phyloP scores from a whole-genome alignment of 1,140 invertebrate species.

The Bombus confusus region DNA sequence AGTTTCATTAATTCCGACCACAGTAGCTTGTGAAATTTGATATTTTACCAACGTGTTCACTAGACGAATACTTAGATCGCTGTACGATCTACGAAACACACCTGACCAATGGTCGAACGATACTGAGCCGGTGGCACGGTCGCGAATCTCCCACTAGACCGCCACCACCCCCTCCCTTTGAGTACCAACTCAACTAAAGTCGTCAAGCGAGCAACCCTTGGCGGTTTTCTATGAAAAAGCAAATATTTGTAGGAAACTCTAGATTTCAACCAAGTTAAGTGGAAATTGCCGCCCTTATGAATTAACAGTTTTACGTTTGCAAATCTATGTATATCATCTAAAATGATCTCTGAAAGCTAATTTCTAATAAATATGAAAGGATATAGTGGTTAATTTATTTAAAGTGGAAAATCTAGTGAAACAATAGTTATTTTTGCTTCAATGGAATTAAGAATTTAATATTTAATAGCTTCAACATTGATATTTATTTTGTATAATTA shows the following conservation, averaged over 20 bases:
- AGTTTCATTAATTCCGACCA: not conserved
- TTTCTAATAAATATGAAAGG: too few relatives aligned
- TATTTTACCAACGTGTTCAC: not conserved
- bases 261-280: too few relatives aligned
- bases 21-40: not conserved
- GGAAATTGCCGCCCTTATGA: too few relatives aligned
- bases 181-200: not conserved
- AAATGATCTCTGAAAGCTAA: too few relatives aligned
- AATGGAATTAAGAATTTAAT: too few relatives aligned
- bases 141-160: slow-evolving; percentile 44
- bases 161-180: slow-evolving; percentile 14
- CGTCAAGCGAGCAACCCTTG: slow-evolving; percentile 33
- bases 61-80: not conserved
- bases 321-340: not conserved
- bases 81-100: slow-evolving; percentile 52
- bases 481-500: too few relatives aligned
- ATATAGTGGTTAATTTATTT: too few relatives aligned
- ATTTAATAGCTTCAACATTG: too few relatives aligned
- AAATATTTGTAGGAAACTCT: not conserved
- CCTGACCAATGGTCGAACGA: slow-evolving; percentile 53
- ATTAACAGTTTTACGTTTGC: not conserved
- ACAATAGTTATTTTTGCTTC: too few relatives aligned
- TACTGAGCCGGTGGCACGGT: slow-evolving; percentile 52
- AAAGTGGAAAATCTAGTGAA: too few relatives aligned
- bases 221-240: not conserved